Percentiles rank a stretch among this genome's conserved stretches.
Conservation (phyloP, 2,888 invertebrate species). For the Smittia aterrima region DNA sequence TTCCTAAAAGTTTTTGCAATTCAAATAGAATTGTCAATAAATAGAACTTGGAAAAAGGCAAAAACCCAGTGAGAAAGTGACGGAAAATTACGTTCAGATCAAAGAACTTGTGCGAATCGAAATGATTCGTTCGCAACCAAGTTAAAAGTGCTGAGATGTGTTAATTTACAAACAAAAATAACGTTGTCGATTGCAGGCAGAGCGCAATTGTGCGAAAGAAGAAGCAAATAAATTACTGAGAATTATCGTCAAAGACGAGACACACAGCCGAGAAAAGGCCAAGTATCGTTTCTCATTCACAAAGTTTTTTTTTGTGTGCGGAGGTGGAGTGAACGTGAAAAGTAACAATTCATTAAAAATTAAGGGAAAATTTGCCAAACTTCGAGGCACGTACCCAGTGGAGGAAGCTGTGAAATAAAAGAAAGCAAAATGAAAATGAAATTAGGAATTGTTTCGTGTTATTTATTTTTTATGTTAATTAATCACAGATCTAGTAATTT, state of each 20-base stretch:
- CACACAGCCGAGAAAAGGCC: background rate
- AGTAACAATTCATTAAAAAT: slow-evolving; percentile 18
- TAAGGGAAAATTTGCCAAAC: background rate
- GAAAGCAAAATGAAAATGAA: slow-evolving; percentile 31
- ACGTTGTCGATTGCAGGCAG: slow-evolving; percentile 22
- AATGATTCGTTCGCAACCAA: background rate
- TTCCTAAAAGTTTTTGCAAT: too few relatives aligned
- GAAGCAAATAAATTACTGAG: background rate
- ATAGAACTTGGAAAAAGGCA: too few relatives aligned
- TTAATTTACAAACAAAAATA: slow-evolving; percentile 25
- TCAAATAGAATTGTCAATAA: too few relatives aligned
- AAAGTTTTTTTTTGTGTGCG: background rate
- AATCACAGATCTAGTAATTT: slow-evolving; percentile 38
- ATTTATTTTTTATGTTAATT: slow-evolving; percentile 40
- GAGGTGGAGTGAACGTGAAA: slow-evolving; percentile 15
- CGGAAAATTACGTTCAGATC: background rate
- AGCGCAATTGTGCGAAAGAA: background rate
- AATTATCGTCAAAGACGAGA: background rate
- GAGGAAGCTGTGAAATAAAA: slow-evolving; percentile 14
- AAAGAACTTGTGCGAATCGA: background rate
- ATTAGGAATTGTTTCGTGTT: slow-evolving; percentile 38
- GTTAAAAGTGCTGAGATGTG: slow-evolving; percentile 31
- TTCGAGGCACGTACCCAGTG: background rate
- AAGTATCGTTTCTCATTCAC: slow-evolving; percentile 4
- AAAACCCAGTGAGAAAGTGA: background rate